Percentiles rank a stretch among this genome's conserved stretches.
These are phyloP conservation scores for Premnoplex brunnescens DNA, from an alignment of 2,797 vertebrate species.

Conservation along the genomic window DNA sequence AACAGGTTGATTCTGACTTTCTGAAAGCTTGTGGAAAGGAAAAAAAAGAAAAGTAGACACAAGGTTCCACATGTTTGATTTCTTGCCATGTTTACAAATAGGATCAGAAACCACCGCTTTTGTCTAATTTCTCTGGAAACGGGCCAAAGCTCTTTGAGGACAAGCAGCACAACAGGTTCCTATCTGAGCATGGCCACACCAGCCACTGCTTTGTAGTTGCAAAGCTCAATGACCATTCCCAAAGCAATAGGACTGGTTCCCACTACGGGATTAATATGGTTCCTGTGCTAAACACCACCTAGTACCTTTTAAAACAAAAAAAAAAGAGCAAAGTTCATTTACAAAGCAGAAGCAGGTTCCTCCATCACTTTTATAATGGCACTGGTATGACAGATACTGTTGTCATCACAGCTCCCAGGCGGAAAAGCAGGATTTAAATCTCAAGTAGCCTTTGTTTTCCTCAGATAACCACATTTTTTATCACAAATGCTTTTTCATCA, in stretches of 20 bases:
- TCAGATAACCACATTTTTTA: background rate
- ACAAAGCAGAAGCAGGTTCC: background rate
- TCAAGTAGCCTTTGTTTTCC: background rate
- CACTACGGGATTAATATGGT: background rate
- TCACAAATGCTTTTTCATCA: background rate
- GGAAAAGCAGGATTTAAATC: background rate
- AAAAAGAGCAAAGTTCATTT: background rate
- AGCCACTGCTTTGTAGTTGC: background rate
- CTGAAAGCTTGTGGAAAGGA: background rate
- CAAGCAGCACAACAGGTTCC: background rate
- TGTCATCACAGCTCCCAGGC: background rate
- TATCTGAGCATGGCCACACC: background rate
- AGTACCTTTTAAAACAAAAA: background rate
- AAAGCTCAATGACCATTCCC: background rate
- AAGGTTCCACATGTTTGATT: background rate
- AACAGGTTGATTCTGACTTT: background rate
- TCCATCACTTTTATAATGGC: background rate
- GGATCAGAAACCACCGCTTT: background rate
- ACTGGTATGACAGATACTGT: background rate
- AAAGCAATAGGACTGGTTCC: background rate
- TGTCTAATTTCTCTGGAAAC: background rate
- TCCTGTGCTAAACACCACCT: background rate
- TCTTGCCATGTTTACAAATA: background rate
- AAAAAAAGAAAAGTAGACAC: background rate
- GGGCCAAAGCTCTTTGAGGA: background rate